A percentile compares a stretch with the other conserved stretches of the same genome.
These are phyloP conservation scores for Leguminivora glycinivorella DNA, from an alignment of 1,140 invertebrate species.

Conservation along the genomic window DNA sequence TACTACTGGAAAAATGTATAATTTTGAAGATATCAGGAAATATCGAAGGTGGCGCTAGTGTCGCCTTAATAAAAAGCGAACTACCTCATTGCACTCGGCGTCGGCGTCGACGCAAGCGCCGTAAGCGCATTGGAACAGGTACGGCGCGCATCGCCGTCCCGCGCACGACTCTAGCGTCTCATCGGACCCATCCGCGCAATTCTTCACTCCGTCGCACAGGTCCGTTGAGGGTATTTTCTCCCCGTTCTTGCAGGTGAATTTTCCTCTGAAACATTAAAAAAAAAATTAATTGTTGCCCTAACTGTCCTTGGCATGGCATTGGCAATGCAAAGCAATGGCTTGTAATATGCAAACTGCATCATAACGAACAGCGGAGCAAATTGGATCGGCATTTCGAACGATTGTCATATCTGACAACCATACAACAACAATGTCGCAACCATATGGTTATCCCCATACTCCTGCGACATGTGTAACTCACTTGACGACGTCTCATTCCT, in stretches of 20 bases:
- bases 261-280: slow-evolving; percentile 31
- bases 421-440: too few relatives aligned
- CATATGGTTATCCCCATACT: not conserved
- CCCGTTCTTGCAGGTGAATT: slow-evolving; percentile 80
- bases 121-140: slow-evolving; percentile 72
- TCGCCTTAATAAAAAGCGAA: too few relatives aligned
- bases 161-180: slow-evolving; percentile 70
- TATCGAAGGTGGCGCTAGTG: too few relatives aligned
- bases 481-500: slow-evolving; percentile 43
- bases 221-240: slow-evolving; percentile 79
- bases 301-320: not conserved
- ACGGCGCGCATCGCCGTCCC: slow-evolving; percentile 49
- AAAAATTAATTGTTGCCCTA: not conserved
- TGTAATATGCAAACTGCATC: too few relatives aligned
- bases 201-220: slow-evolving; percentile 82
- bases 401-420: too few relatives aligned
- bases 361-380: too few relatives aligned
- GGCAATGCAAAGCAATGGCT: too few relatives aligned
- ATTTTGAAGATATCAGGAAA: too few relatives aligned
- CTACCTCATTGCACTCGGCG: slow-evolving; percentile 72
- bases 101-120: slow-evolving; percentile 82
- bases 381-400: too few relatives aligned
- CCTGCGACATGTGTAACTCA: slow-evolving; percentile 27
- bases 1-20: too few relatives aligned
- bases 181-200: slow-evolving; percentile 84